Evolutionary conservation across 2,797 vertebrate species (phyloP).

Genomic region (Pseudotriccus pelzelni): DNA sequence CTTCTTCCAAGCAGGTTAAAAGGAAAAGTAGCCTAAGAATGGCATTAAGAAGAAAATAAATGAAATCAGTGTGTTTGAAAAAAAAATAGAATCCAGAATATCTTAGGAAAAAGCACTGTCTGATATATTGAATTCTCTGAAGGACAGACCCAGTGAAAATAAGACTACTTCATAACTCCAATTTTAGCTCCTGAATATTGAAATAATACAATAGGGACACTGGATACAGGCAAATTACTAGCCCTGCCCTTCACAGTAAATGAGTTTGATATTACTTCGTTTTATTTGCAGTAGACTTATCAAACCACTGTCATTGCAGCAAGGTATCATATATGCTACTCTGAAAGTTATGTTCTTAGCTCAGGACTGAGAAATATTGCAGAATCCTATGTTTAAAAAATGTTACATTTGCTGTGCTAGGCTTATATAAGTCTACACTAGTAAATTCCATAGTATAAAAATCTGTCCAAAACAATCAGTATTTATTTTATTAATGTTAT

Average conservation of each 20-base stretch:
- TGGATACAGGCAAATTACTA: not conserved
- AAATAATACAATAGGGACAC: not conserved
- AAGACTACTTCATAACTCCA: not conserved
- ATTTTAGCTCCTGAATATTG: not conserved
- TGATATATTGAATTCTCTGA: not conserved
- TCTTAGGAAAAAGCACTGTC: not conserved
- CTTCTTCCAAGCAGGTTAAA: not conserved
- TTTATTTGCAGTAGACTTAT: not conserved
- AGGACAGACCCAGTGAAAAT: not conserved
- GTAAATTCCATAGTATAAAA: not conserved
- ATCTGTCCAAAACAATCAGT: not conserved
- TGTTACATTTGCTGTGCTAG: not conserved
- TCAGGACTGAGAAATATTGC: not conserved
- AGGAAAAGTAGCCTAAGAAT: not conserved
- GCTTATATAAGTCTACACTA: not conserved
- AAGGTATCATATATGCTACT: not conserved
- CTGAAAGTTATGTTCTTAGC: not conserved
- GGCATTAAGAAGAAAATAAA: not conserved
- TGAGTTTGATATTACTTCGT: not conserved
- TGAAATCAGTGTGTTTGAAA: not conserved
- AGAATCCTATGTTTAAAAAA: not conserved
- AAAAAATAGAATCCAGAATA: not conserved
- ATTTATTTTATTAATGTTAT: not conserved
- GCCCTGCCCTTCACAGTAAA: not conserved
- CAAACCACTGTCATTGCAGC: not conserved